Conservation (phyloP, 2,113 vertebrate species). For the Barbus barbus region DNA sequence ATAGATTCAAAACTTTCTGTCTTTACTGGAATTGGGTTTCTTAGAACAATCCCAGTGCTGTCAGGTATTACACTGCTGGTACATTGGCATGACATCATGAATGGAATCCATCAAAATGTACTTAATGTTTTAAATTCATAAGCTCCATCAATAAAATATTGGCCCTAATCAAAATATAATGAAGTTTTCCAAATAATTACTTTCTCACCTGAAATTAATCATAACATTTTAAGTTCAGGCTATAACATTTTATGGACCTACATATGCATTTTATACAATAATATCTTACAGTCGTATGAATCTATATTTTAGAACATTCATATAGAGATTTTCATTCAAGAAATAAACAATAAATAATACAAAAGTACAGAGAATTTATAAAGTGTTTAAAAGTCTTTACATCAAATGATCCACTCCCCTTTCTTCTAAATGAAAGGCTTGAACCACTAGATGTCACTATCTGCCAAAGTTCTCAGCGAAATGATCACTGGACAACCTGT, state of each 20-base stretch:
- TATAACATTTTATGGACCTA: background rate
- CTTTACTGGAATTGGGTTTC: background rate
- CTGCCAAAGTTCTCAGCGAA: slow-evolving; percentile 14
- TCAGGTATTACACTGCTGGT: background rate
- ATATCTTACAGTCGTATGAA: background rate
- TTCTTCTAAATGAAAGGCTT: background rate
- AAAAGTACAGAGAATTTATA: background rate
- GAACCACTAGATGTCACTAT: slow-evolving; percentile 58
- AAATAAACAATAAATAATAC: background rate
- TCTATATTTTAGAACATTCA: background rate
- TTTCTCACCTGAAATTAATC: too few species aligned
- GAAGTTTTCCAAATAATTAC: background rate
- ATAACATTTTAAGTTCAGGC: too few species aligned
- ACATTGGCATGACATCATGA: too few species aligned
- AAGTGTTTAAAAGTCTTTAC: background rate
- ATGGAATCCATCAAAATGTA: background rate
- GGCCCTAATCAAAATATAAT: background rate
- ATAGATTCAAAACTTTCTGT: background rate
- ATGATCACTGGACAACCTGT: background rate
- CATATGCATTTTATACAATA: too few species aligned
- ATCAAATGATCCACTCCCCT: background rate
- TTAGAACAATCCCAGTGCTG: background rate
- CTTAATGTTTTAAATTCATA: background rate
- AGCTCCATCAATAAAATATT: background rate
- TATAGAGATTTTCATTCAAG: background rate